phyloP scores from a whole-genome alignment of 2,797 vertebrate species.

The Enteromius viviparus region DNA sequence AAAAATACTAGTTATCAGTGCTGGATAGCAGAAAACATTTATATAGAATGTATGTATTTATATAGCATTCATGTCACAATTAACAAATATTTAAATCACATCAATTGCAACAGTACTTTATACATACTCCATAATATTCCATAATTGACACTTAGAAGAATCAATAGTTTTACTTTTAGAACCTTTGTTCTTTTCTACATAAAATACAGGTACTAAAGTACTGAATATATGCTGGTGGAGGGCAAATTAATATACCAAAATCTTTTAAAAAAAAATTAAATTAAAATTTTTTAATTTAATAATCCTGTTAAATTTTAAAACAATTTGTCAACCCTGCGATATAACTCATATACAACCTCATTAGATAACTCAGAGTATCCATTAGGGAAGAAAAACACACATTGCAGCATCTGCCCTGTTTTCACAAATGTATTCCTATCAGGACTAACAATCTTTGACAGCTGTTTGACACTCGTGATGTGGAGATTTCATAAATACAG shows the following conservation, averaged over 20 bases:
- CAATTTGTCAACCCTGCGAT: not conserved
- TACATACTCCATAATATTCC: not conserved
- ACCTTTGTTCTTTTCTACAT: not conserved
- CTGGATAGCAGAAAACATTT: not conserved
- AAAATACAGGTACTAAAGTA: not conserved
- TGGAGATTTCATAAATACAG: not conserved
- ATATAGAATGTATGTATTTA: too few relatives aligned
- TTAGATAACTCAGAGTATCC: slow-evolving; percentile 3
- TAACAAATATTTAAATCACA: not conserved
- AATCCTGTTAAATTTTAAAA: not conserved
- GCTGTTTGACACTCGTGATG: not conserved
- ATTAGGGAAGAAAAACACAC: not conserved
- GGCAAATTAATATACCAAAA: not conserved
- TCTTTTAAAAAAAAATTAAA: too few relatives aligned
- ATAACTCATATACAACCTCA: too few relatives aligned
- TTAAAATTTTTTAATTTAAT: not conserved
- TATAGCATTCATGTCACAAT: not conserved
- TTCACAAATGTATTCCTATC: not conserved
- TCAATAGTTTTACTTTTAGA: not conserved
- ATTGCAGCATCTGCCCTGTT: not conserved
- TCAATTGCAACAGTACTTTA: not conserved
- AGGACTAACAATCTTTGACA: slow-evolving; percentile 11
- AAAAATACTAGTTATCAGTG: not conserved
- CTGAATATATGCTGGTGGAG: not conserved
- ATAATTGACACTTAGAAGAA: not conserved